These are phyloP conservation scores for Ctenosaura bakeri DNA, from an alignment of 2,797 vertebrate genomes.

Conservation along the genomic window DNA sequence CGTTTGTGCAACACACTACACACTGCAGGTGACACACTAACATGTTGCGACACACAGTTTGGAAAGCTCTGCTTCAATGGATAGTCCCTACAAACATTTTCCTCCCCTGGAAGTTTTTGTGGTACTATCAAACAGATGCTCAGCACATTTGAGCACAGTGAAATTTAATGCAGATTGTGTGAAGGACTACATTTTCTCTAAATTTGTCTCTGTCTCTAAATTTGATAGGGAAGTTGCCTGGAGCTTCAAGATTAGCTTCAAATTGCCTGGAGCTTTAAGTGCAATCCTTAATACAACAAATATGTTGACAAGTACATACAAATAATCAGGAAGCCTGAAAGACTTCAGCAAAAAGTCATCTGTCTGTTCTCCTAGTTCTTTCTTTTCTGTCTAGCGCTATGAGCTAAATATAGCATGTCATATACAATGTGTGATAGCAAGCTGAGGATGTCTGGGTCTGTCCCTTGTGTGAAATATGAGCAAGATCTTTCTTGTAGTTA, in stretches of 20 bases:
- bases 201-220: neutral
- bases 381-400: constrained; percentile 46
- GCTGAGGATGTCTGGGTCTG: constrained; percentile 14
- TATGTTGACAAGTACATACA: neutral
- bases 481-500: constrained; percentile 65
- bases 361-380: constrained; percentile 51
- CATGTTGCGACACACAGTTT: too few species aligned
- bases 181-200: neutral
- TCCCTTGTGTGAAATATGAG: constrained; percentile 1
- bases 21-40: too few species aligned
- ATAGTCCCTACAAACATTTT: neutral
- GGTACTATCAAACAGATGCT: neutral
- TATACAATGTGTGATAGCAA: constrained; percentile 49
- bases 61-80: neutral
- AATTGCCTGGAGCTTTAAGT: constrained; percentile 49
- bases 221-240: constrained; percentile 50
- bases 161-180: neutral
- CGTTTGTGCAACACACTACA: too few species aligned
- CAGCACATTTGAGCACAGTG: neutral
- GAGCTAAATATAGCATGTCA: constrained; percentile 45
- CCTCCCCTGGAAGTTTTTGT: neutral
- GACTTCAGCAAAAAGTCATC: constrained; percentile 28
- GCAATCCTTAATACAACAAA: constrained; percentile 46
- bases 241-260: constrained; percentile 68
- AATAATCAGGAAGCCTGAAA: constrained; percentile 21